Evolutionary conservation across 2,888 invertebrate genomes (phyloP), one percentile per base, ranked within the genome.

Genomic region (Meandrusa payeni): DNA sequence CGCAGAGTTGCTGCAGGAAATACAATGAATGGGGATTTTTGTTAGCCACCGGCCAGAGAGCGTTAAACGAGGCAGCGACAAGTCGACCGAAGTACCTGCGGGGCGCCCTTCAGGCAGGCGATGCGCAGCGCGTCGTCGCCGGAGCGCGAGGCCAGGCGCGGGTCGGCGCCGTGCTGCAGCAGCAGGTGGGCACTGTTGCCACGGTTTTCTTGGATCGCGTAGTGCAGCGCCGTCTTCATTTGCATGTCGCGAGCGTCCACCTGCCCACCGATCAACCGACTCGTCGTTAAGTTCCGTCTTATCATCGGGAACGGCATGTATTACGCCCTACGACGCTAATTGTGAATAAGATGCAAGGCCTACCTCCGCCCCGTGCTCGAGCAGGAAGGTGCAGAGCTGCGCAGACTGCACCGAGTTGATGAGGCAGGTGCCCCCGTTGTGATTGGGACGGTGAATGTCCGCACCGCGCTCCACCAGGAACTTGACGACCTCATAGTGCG

Each of bases 361-460:
- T 6, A 26, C 42, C 20, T 37, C 12, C 2, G 95, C 97, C 32
- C 96, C 96, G 69, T 93, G 92, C 57, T 90, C 79, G 45, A 97
- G 90, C 51, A 97, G 89, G 78, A 92, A 95, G 46, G 91, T 90
- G 75, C 96, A 97, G 33, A 97, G 88, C 44, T 91, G 90, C 46
- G 92, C 92, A 59, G 94, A 95, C 85, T 97, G 97, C 51, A 97
- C 96, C 1, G 96, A 94, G 82, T 97, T 97, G 60, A 97, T 97
- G 50, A 97, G 89, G 76, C 97, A 97, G 1, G 97, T 97, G 46
- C 97, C 97, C 44, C 97, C 97, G 79, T 95, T 95, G 72, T 94
- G 94, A 81, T 97, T 97, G 2, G 97, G 91, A 55, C 91, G 91
- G 58, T 93, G 91, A 54, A 96, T 92, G 76, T 95, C 93, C n/a